A percentile compares a stretch with the other conserved stretches of the same genome.
These are phyloP conservation scores for Kryptopterus vitreolus DNA, from an alignment of 2,797 vertebrate genomes.

Conservation along the genomic window DNA sequence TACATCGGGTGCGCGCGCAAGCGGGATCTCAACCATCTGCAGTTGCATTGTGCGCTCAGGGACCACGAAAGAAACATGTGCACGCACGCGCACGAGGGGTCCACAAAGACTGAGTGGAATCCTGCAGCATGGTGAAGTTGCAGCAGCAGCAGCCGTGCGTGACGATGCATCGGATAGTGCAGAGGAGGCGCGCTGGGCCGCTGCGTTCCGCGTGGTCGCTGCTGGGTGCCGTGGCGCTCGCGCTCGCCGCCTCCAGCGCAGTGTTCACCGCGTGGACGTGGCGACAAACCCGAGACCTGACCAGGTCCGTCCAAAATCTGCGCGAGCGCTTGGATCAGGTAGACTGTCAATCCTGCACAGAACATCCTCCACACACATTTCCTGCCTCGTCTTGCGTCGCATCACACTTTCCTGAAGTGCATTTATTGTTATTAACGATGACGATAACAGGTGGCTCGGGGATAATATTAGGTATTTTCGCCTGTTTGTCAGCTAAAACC, in stretches of 20 bases:
- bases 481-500: not conserved
- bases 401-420: not conserved
- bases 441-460: not conserved
- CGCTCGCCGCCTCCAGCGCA: slow-evolving; percentile 77
- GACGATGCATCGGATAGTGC: slow-evolving; percentile 79
- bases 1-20: not conserved
- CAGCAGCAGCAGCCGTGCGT: slow-evolving; percentile 35
- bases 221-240: slow-evolving; percentile 74
- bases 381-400: not conserved
- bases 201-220: slow-evolving; percentile 76
- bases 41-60: slow-evolving; percentile 13
- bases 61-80: slow-evolving; percentile 34
- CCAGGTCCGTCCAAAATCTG: slow-evolving; percentile 76
- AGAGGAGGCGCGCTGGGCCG: slow-evolving; percentile 73
- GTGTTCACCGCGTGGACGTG: slow-evolving; percentile 79
- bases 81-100: slow-evolving; percentile 41
- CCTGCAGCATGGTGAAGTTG: slow-evolving; percentile 43
- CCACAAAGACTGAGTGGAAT: slow-evolving; percentile 33
- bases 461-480: not conserved
- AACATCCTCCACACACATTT: slow-evolving; percentile 9
- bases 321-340: slow-evolving; percentile 79
- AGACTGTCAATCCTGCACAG: slow-evolving; percentile 44
- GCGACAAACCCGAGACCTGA: slow-evolving; percentile 78
- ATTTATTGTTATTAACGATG: not conserved
- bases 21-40: not conserved